phyloP scores from a whole-genome alignment of 2,888 invertebrate species.

The Gisinianus flammeolus region DNA sequence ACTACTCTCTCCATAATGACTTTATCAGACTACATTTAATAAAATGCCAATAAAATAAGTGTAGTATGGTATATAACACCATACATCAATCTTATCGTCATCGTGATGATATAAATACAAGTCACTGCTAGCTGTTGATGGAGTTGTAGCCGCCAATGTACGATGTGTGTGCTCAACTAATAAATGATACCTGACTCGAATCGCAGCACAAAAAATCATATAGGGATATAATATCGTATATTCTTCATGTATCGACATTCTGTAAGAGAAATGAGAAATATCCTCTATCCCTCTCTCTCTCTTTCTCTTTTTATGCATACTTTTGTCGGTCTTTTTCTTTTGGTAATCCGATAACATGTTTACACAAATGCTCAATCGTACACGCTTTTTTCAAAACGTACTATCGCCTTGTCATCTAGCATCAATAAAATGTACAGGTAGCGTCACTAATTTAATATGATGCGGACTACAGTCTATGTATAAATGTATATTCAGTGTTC shows the following conservation, averaged over 20 bases:
- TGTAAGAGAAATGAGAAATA: not conserved
- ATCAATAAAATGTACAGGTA: conserved; percentile 10
- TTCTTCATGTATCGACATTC: not conserved
- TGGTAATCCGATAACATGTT: conserved; percentile 33
- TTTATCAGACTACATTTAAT: conserved; percentile 17
- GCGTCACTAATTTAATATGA: not conserved
- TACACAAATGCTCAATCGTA: conserved; percentile 35
- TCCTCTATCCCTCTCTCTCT: not conserved
- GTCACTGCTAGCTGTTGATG: too few species aligned
- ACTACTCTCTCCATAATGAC: not conserved
- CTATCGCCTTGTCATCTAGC: conserved; percentile 5
- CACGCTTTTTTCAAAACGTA: conserved; percentile 17
- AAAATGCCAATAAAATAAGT: not conserved
- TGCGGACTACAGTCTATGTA: not conserved
- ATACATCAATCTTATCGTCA: not conserved
- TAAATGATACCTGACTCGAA: conserved; percentile 23
- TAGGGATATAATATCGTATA: not conserved
- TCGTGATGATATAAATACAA: too few species aligned
- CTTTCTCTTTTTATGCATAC: not conserved
- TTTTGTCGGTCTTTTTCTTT: conserved; percentile 27
- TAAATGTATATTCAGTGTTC: not conserved
- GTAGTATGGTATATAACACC: not conserved
- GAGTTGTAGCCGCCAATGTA: too few species aligned
- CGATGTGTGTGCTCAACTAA: not conserved
- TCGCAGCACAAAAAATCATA: not conserved